These are phyloP conservation scores for Acanthurus lineatus DNA, from an alignment of 2,797 vertebrate genomes.

Conservation along the genomic window DNA sequence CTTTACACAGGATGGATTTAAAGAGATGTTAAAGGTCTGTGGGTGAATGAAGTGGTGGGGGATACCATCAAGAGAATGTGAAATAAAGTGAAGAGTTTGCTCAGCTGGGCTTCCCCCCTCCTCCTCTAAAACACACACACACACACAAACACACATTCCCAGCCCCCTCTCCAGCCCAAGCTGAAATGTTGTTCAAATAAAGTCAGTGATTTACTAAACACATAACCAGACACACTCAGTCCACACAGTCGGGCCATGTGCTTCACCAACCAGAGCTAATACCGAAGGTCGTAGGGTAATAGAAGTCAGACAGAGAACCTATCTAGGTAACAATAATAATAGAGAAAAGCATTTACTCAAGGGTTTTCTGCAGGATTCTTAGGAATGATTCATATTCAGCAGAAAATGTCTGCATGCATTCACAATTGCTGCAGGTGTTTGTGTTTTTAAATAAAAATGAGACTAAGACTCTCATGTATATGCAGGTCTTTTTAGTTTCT, in stretches of 20 bases:
- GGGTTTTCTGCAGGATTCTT: not conserved
- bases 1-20: constrained; percentile 31
- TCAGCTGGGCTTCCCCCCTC: constrained; percentile 80
- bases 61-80: constrained; percentile 80
- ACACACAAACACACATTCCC: constrained; percentile 59
- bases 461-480: not conserved
- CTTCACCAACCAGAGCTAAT: constrained; percentile 50
- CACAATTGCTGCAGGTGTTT: not conserved
- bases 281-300: constrained; percentile 39
- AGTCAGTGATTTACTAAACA: constrained; percentile 75
- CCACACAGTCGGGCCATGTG: constrained; percentile 59
- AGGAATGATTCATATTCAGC: not conserved
- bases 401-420: not conserved
- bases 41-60: constrained; percentile 60
- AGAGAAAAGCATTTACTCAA: not conserved
- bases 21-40: constrained; percentile 45
- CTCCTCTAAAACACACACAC: constrained; percentile 53
- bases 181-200: constrained; percentile 80
- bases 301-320: not conserved
- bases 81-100: constrained; percentile 84
- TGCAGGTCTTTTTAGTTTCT: constrained; percentile 2
- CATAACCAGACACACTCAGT: constrained; percentile 52
- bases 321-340: not conserved
- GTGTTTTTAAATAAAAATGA: not conserved
- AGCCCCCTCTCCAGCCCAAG: constrained; percentile 52